phyloP scores from a whole-genome alignment of 2,113 vertebrate genomes.

The Syngnathus scovelli region DNA sequence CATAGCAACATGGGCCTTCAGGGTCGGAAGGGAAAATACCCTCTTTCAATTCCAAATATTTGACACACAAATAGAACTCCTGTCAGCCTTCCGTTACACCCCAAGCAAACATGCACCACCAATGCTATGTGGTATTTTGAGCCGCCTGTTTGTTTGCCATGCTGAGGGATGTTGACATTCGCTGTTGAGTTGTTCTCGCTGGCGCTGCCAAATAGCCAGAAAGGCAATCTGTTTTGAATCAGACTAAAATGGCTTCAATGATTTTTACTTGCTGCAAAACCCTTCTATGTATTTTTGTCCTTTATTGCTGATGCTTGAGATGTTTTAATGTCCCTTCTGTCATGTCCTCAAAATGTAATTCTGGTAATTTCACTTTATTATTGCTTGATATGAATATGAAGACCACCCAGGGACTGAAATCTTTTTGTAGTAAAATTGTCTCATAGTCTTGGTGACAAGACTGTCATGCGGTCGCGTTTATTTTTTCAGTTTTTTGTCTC shows the following conservation, averaged over 20 bases:
- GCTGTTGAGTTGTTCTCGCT: conserved; percentile 7
- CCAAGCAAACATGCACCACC: background rate
- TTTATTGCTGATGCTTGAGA: background rate
- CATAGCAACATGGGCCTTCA: background rate
- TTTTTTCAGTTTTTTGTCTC: too few species aligned
- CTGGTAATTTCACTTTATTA: background rate
- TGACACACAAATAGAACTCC: background rate
- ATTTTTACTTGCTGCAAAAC: background rate
- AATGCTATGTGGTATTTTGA: background rate
- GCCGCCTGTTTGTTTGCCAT: conserved; percentile 5
- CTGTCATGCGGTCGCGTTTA: too few species aligned
- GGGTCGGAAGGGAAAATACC: background rate
- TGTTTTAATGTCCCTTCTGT: background rate
- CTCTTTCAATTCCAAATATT: background rate
- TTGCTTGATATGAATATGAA: background rate
- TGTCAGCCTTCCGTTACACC: background rate
- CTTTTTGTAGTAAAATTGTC: background rate
- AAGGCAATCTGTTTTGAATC: conserved; percentile 1
- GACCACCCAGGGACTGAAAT: too few species aligned
- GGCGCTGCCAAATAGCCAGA: conserved; percentile 1
- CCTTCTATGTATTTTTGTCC: background rate
- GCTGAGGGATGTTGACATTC: background rate
- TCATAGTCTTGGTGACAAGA: background rate
- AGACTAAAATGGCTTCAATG: background rate
- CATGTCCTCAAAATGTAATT: background rate